Evolutionary conservation across 2,888 invertebrate species (phyloP), one percentile per base, ranked within the genome.

Genomic region (Anthrax anthrax): DNA sequence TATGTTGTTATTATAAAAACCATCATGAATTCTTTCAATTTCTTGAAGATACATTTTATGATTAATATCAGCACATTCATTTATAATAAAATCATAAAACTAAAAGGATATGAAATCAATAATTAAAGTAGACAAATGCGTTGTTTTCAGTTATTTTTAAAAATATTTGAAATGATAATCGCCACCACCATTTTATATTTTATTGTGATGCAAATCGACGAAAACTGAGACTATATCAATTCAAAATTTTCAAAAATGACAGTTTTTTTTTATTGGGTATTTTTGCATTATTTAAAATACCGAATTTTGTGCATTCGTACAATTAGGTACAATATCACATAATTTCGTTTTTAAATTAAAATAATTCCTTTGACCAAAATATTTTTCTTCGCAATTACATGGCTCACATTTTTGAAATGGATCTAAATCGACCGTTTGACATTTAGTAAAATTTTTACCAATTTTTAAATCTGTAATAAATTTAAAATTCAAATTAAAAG

Each of bases 361-460:
- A 53, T 63, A 75, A 56, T 67, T 74, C 36, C 69, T 64, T 43
- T 59, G 60, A 1, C 74, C 75, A 43, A 72, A 69, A 57, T 75
- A 76, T 50, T 75, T 75, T 51, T 71, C 67, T 47, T 71, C 69
- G 52, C 75, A 76, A 53, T 74, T 69, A 0, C 72, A 65, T 1
- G 72, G 72, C n/a, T 60, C 62, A 53, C 75, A 76, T 37, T 67
- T 65, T 18, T 64, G 59, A 12, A 70, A 58, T 16, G 70, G 70
- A 48, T 75, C 69, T 55, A 69, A 59, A 59, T 76, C 75, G 52
- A 58, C 50, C 4, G 63, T 61, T 6, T 55, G 42, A 47, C 70
- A 70, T 39, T 43, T 32, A 17, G 42, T 39, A 13, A 48, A 34
- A 39, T 50, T 47, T 27, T 27, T 16, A 2, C 17, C 27, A 16